These are phyloP conservation scores for Neoaliturus tenellus DNA, from an alignment of 2,888 invertebrate genomes.

Conservation along the genomic window DNA sequence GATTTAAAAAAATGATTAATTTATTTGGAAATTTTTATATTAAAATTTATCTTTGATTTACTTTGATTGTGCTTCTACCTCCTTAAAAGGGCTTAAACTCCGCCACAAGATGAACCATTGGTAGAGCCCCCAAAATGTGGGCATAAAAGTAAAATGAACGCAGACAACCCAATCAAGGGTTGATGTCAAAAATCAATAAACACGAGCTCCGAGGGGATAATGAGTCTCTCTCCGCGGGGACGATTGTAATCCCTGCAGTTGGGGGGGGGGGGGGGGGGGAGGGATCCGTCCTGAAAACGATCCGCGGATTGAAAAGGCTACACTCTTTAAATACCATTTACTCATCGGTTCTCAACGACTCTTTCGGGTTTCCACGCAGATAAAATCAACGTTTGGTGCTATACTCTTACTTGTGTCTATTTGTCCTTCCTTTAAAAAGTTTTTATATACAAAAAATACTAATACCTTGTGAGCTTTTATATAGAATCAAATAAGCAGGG, in stretches of 20 bases:
- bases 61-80: too few relatives aligned
- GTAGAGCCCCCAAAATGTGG: neutral
- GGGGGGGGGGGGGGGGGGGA: neutral
- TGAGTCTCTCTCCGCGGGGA: constrained; percentile 10
- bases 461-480: too few relatives aligned
- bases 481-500: too few relatives aligned
- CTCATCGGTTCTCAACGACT: neutral
- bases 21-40: too few relatives aligned
- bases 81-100: too few relatives aligned
- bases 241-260: constrained; percentile 2
- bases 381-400: neutral
- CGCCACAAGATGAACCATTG: too few relatives aligned
- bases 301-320: constrained; percentile 38
- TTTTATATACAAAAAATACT: too few relatives aligned
- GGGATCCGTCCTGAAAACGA: constrained; percentile 45
- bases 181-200: constrained; percentile 25
- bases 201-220: constrained; percentile 12
- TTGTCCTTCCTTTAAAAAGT: too few relatives aligned
- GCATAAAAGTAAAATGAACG: neutral
- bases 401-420: too few relatives aligned
- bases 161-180: constrained; percentile 30
- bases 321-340: constrained; percentile 25
- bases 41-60: too few relatives aligned
- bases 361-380: neutral
- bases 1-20: too few relatives aligned